Percentiles rank a stretch among this genome's conserved stretches.
These are phyloP conservation scores for Pangasianodon gigas DNA, from an alignment of 2,113 vertebrate genomes.

Conservation along the genomic window DNA sequence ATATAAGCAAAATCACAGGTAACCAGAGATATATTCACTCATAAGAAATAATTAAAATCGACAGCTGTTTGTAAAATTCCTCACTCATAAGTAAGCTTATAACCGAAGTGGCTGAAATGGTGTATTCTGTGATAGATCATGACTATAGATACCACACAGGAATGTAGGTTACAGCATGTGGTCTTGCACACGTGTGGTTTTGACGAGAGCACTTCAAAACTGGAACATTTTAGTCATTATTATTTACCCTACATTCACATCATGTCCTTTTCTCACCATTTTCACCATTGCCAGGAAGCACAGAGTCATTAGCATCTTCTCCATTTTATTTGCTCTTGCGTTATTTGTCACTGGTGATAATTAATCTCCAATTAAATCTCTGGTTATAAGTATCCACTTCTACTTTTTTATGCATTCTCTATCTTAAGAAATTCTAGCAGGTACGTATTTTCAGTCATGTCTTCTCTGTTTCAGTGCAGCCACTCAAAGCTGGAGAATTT, in stretches of 20 bases:
- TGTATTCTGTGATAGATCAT: not conserved
- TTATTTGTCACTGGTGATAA: not conserved
- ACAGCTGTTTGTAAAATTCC: not conserved
- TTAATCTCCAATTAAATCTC: not conserved
- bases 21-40: not conserved
- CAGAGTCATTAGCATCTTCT: not conserved
- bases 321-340: not conserved
- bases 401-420: not conserved
- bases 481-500: not conserved
- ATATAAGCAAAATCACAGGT: not conserved
- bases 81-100: not conserved
- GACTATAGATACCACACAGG: not conserved
- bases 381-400: not conserved
- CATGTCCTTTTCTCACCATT: no score
- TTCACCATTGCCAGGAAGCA: no score
- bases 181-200: not conserved
- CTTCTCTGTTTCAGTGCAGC: not conserved
- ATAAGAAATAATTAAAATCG: not conserved
- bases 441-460: not conserved
- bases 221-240: not conserved
- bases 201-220: not conserved
- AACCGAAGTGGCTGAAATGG: not conserved
- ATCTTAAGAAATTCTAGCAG: not conserved
- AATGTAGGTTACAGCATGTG: not conserved
- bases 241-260: not conserved